phyloP scores from a whole-genome alignment of 2,888 invertebrate genomes.

The Ormyrus nitidulus region DNA sequence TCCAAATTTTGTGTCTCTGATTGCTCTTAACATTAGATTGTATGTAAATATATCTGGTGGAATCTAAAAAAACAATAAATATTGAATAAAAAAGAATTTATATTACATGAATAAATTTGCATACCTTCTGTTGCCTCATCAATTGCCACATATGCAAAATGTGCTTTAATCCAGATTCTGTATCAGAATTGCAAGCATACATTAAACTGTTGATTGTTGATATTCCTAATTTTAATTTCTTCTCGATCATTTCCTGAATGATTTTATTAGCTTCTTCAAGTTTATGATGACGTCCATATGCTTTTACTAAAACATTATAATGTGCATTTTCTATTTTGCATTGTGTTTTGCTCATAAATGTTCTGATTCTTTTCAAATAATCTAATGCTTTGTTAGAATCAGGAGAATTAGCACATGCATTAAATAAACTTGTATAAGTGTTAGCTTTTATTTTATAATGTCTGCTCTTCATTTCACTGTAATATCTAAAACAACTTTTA shows the following conservation, averaged over 20 bases:
- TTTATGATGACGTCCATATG: constrained; percentile 90
- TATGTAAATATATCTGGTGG: constrained; percentile 84
- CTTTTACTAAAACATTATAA: constrained; percentile 94
- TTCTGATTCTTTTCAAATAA: constrained; percentile 43
- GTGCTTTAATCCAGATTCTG: constrained; percentile 87
- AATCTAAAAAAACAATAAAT: constrained; percentile 38
- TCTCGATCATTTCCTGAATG: constrained; percentile 89
- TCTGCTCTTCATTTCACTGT: constrained; percentile 87
- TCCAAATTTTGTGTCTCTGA: constrained; percentile 89
- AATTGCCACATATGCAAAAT: constrained; percentile 91
- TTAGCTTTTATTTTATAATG: constrained; percentile 82
- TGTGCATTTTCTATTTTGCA: constrained; percentile 84
- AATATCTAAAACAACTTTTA: constrained; percentile 90
- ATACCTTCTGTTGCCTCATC: constrained; percentile 81
- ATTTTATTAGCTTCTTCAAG: constrained; percentile 86
- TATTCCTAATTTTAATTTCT: constrained; percentile 79
- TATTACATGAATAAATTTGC: constrained; percentile 44
- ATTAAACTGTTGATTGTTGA: constrained; percentile 88
- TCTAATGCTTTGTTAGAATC: constrained; percentile 80
- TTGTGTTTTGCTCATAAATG: constrained; percentile 78
- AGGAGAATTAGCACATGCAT: constrained; percentile 90
- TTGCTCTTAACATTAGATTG: constrained; percentile 87
- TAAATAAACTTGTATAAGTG: constrained; percentile 90
- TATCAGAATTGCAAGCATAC: constrained; percentile 89
- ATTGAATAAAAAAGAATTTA: constrained; percentile 1